A percentile compares a stretch with the other conserved stretches of the same genome.
These are phyloP conservation scores for Spisula solida DNA, from an alignment of 2,888 invertebrate species.

Conservation along the genomic window DNA sequence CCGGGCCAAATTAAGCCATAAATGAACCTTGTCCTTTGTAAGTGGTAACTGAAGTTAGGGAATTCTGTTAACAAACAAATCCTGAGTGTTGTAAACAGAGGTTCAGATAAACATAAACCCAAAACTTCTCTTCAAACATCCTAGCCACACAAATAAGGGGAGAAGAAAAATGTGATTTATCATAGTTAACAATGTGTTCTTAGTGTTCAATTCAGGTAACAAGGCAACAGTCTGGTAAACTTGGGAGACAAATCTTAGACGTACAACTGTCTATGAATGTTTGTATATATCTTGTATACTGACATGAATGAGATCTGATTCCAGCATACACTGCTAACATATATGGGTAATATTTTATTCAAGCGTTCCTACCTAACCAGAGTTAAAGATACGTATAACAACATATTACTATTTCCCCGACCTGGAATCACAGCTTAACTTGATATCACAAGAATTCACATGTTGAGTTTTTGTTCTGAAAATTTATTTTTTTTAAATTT, in stretches of 20 bases:
- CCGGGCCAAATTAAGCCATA: no score
- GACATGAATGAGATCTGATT: background rate
- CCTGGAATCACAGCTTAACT: background rate
- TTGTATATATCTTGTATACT: background rate
- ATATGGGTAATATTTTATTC: conserved; percentile 18
- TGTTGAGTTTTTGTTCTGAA: background rate
- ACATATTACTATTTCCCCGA: background rate
- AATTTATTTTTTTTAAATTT: no score
- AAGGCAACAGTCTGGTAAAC: background rate
- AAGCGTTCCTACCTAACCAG: background rate
- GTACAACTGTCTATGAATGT: background rate
- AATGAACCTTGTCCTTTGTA: no score
- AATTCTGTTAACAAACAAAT: no score
- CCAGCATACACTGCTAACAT: conserved; percentile 6
- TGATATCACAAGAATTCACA: background rate
- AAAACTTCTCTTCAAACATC: background rate
- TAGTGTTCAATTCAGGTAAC: background rate
- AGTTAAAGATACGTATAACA: background rate
- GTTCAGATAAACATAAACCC: no score
- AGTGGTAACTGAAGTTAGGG: no score
- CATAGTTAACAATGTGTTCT: background rate
- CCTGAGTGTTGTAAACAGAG: no score
- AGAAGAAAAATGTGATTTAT: background rate
- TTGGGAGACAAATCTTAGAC: background rate
- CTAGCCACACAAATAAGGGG: background rate